phyloP scores from a whole-genome alignment of 2,888 invertebrate species.

The Eubasilissa splendida region DNA sequence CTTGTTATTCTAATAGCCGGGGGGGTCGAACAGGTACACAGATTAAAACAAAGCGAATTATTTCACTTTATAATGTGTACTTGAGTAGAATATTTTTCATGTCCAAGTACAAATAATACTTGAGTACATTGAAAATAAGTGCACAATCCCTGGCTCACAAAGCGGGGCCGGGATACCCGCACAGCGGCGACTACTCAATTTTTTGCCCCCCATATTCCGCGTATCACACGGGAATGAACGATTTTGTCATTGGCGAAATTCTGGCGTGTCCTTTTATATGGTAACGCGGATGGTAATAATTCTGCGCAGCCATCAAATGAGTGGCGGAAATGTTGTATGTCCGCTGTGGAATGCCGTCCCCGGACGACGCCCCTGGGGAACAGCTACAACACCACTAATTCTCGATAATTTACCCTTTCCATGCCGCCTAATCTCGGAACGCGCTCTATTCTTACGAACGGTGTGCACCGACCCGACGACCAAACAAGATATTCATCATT shows the following conservation, averaged over 20 bases:
- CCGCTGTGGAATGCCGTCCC: conserved; percentile 54
- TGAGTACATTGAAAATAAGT: neutral
- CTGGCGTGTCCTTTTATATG: conserved; percentile 70
- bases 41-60: too few relatives aligned
- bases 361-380: conserved; percentile 28
- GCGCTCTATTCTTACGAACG: too few relatives aligned
- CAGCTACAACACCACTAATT: neutral
- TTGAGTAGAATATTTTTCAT: too few relatives aligned
- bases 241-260: conserved; percentile 72
- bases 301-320: conserved; percentile 52
- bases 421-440: too few relatives aligned
- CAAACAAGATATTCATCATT: too few relatives aligned
- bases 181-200: conserved; percentile 64
- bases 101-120: too few relatives aligned
- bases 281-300: conserved; percentile 52
- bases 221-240: conserved; percentile 66
- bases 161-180: conserved; percentile 18
- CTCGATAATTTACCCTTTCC: too few relatives aligned
- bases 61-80: too few relatives aligned
- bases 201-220: conserved; percentile 69
- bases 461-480: too few relatives aligned
- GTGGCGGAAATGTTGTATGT: conserved; percentile 57
- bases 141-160: conserved; percentile 20
- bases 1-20: too few relatives aligned
- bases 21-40: too few relatives aligned